Evolutionary conservation across 1,140 invertebrate genomes (phyloP), one percentile per base, ranked within the genome.

Genomic region (Nephila pilipes): DNA sequence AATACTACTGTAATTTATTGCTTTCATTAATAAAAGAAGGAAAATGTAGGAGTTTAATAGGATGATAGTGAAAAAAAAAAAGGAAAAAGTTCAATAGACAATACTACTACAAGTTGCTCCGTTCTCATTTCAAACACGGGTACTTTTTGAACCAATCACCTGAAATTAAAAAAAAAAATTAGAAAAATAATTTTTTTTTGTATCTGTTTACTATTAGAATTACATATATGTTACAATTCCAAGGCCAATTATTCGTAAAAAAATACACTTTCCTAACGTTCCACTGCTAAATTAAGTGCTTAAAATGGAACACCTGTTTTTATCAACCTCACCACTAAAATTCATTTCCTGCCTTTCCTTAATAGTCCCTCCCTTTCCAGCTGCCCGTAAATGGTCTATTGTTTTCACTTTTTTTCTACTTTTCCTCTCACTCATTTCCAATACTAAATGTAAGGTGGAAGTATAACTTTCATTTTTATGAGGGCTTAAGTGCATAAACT

Each of bases 301-400:
- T 83, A 83, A 83, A 83, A 12, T 6, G 12, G 65, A 83, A 54
- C 80, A 83, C 80, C 80, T 83, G 80, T 55, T 83, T 55, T 83
- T n/a, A 54, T 25, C 20, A 54, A 36, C 38, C 80, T 80, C 54
- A 54, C 80, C 54, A 14, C 65, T 83, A 83, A 55, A 83, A 38
- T 55, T 55, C n/a, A 29, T 83, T 83, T 54, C 80, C 80, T 83
- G 54, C 54, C 25, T 25, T 83, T 83, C 22, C n/a, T 46, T 46
- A 83, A 54, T 54, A 83, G 4, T 10, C 38, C 80, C 12, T 22
- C 20, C n/a, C 3, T 55, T 8, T 8, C 80, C 46, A 83, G n/a
- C 80, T 83, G 80, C 80, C 29, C 2, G 10, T 54, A 54, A 83
- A 38, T 69, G 80, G 29, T 18, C 29, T 20, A 79, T 79, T 79